phyloP scores from a whole-genome alignment of 2,113 vertebrate genomes.

The Barnardius zonarius region DNA sequence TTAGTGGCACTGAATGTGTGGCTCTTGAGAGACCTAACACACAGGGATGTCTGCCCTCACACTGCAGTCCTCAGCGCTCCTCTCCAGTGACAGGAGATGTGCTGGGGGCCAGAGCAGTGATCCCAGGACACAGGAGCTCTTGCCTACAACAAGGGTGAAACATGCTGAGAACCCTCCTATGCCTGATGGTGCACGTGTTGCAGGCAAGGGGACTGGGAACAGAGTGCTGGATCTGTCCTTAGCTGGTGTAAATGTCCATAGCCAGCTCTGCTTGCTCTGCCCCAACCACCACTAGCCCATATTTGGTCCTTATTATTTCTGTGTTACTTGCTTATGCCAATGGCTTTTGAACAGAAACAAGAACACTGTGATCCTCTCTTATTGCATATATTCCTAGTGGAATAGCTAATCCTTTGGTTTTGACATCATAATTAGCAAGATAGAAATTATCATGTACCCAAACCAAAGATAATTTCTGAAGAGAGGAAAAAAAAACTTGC shows the following conservation, averaged over 20 bases:
- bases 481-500: background rate
- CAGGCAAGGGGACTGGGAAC: background rate
- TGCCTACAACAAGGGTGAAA: rapidly evolving
- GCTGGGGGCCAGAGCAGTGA: background rate
- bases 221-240: background rate
- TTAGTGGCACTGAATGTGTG: background rate
- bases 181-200: rapidly evolving
- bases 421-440: background rate
- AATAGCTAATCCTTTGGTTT: background rate
- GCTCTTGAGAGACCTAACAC: background rate
- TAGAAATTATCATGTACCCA: background rate
- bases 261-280: background rate
- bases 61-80: background rate
- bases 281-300: rapidly evolving
- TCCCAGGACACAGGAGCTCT: background rate
- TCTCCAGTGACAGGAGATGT: rapidly evolving
- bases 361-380: background rate
- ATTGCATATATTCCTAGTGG: background rate
- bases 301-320: background rate
- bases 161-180: no score
- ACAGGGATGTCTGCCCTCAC: background rate
- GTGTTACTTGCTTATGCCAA: background rate
- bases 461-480: background rate
- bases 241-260: background rate
- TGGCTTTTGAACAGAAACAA: background rate